Base-by-base conservation (phyloP, 2,113 vertebrate genomes). In the Corythoichthys intestinalis region DNA sequence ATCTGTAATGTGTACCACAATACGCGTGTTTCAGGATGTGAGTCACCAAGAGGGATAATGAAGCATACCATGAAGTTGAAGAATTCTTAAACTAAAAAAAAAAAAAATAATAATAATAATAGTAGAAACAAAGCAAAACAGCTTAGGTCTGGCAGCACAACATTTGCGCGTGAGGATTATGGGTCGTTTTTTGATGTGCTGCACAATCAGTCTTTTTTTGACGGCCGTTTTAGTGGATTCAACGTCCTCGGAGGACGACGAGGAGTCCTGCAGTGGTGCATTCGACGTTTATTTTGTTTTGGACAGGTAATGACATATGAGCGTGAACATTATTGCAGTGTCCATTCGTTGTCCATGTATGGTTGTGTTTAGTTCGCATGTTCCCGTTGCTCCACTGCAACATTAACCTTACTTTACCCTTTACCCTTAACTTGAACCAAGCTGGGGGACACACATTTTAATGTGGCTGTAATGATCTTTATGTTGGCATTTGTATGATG, bases 261-360 rank as follows among this genome's bases (percentile, higher is more conserved):
- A 93, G 7, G 88, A 91, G 3, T 94, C 93, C 4, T 98, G 96
- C 79, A 89, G 90, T 73, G 93, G 92, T 71, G 95, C 94, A 1
- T 97, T 96, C 85, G 96, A 98, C 79, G 83, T 97, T 64, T 97
- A 97, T 85, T 96, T 96, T 81, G 74, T 91, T 1, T 73, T 93
- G 11, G 91, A 93, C 86, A 90, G 85, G 92, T 93, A 71, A 89
- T 44, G 89, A 68, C 9, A 4, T 47, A 59, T 37, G 1, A 39
- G 58, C 38, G 39, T 50, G 4, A 12, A 62, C 7, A 20, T 8
- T 12, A 34, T 15, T n/a, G 9, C n/a, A n/a, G 34, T 8, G 68
- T 12, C n/a, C 34, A 64, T 63, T 49, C 20, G 46, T 53, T 82
- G 48, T 82, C 86, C 88, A 72, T 91, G 83, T 91, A 91, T 80